These are phyloP conservation scores for Amiota communis DNA, from an alignment of 2,888 invertebrate species.

Conservation along the genomic window DNA sequence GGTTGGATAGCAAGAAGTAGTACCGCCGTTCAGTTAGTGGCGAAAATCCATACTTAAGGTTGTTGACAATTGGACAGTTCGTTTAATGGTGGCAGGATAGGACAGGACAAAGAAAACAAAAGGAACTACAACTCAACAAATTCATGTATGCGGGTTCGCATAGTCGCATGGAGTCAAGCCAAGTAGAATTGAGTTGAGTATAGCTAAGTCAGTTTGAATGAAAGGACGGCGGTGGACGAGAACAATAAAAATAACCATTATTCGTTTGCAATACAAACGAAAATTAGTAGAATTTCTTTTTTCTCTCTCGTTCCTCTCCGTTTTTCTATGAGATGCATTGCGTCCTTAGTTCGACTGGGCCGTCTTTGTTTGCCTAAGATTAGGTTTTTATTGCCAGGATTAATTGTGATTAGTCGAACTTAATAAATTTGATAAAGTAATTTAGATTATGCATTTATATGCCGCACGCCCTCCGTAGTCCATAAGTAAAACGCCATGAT, in stretches of 20 bases:
- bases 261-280: constrained; percentile 44
- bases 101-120: constrained; percentile 1
- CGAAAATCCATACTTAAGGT: constrained; percentile 66
- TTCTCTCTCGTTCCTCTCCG: background rate
- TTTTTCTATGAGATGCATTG: background rate
- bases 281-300: constrained; percentile 46
- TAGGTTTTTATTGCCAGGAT: constrained; percentile 66
- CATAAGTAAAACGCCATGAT: constrained; percentile 25
- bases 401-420: constrained; percentile 67
- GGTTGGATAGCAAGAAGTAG: no score
- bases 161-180: background rate
- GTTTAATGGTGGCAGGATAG: background rate
- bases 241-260: constrained; percentile 47
- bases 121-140: background rate
- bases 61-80: constrained; percentile 59
- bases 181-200: background rate
- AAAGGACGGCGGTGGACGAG: background rate
- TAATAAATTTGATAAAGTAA: constrained; percentile 68
- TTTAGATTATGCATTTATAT: constrained; percentile 64
- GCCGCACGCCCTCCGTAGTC: constrained; percentile 14
- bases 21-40: constrained; percentile 8
- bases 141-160: constrained; percentile 22
- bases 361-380: constrained; percentile 50
- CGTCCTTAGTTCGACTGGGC: no score
- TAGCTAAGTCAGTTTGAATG: background rate